Conservation (phyloP, 64 coral and sea anemone species). For the Actinia tenebrosa region DNA sequence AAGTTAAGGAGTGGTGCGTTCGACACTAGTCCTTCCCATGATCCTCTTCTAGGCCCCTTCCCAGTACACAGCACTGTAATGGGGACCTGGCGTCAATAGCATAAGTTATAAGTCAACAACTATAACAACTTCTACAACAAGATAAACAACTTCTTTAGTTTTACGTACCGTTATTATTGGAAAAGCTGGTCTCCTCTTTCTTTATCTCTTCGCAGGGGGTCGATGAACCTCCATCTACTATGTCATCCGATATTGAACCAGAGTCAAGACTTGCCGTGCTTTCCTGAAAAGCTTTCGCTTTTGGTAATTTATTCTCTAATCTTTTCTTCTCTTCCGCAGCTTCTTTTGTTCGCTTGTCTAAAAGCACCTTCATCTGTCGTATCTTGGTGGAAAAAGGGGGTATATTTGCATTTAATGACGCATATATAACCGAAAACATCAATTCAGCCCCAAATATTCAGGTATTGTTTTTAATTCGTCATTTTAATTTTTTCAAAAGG, state of each 20-base stretch:
- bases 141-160: too few relatives aligned
- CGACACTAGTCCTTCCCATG: too few relatives aligned
- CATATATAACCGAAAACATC: too few relatives aligned
- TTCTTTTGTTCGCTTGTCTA: conserved; percentile 38
- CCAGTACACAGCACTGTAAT: too few relatives aligned
- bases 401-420: not conserved
- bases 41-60: too few relatives aligned
- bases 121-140: too few relatives aligned
- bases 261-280: conserved; percentile 27
- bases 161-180: not conserved
- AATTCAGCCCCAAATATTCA: too few relatives aligned
- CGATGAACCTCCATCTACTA: not conserved
- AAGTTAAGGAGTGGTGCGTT: too few relatives aligned
- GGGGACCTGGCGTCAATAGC: too few relatives aligned
- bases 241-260: conserved; percentile 23
- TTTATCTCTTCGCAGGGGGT: not conserved
- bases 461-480: too few relatives aligned
- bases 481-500: too few relatives aligned
- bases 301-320: conserved; percentile 25
- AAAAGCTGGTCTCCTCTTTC: not conserved
- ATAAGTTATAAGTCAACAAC: too few relatives aligned
- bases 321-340: conserved; percentile 19
- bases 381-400: conserved; percentile 4
- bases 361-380: conserved; percentile 54
- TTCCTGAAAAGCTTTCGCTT: conserved; percentile 5